phyloP scores from a whole-genome alignment of 1,140 invertebrate species.

The Trypoxylus dichotomus region DNA sequence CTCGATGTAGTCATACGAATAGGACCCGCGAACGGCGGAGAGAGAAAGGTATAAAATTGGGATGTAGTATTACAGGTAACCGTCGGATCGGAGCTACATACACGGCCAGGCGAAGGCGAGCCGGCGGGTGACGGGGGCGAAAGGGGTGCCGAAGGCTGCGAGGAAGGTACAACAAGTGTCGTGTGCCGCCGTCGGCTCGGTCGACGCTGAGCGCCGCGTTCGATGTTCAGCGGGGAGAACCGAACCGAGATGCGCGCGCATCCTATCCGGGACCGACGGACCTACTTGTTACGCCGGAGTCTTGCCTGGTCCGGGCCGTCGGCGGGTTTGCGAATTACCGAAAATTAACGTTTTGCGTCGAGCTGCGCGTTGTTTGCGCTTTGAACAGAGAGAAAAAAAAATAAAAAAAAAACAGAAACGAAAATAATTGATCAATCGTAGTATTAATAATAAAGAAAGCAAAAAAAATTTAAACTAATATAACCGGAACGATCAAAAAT shows the following conservation, averaged over 20 bases:
- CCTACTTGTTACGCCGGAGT: constrained; percentile 54
- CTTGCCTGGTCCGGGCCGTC: constrained; percentile 46
- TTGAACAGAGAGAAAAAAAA: too few relatives aligned
- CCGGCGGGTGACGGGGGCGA: neutral
- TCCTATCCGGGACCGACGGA: constrained; percentile 31
- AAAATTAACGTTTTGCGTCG: too few relatives aligned
- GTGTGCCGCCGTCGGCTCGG: neutral
- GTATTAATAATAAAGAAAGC: too few relatives aligned
- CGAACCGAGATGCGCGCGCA: neutral
- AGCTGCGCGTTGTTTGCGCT: too few relatives aligned
- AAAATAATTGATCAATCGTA: too few relatives aligned
- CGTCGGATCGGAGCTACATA: neutral
- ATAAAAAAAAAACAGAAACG: too few relatives aligned
- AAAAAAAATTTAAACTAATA: too few relatives aligned
- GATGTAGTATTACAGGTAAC: neutral
- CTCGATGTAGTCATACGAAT: too few relatives aligned
- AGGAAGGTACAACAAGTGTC: constrained; percentile 16
- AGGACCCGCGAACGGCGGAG: neutral
- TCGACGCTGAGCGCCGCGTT: neutral
- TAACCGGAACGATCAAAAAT: too few relatives aligned
- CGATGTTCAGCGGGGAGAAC: neutral
- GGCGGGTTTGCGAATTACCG: constrained; percentile 26
- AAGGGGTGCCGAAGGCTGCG: neutral
- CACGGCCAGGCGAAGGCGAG: too few relatives aligned
- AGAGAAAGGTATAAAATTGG: neutral